Percentiles rank a stretch among this genome's conserved stretches.
Conservation (phyloP, 2,113 vertebrate genomes). For the Eptatretus burgeri region DNA sequence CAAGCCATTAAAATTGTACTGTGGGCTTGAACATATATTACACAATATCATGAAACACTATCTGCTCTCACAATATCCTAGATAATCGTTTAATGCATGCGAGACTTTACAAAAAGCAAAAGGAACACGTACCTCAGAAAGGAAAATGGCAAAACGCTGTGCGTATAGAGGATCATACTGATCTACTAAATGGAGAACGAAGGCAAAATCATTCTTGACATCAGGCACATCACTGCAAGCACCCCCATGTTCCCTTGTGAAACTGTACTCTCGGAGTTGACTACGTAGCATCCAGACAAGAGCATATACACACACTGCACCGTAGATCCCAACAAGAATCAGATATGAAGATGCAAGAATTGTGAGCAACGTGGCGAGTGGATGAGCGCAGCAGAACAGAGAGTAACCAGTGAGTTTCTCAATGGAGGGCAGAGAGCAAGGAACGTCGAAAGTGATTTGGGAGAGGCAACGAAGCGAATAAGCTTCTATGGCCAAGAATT, state of each 20-base stretch:
- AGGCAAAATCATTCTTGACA: slow-evolving; percentile 57
- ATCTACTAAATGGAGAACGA: slow-evolving; percentile 52
- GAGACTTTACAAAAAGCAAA: background rate
- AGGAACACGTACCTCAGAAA: slow-evolving; percentile 24
- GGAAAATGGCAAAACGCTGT: slow-evolving; percentile 46
- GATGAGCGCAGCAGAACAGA: slow-evolving; percentile 51
- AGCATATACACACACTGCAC: background rate
- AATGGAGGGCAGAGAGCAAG: background rate
- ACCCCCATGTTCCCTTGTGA: background rate
- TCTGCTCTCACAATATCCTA: no score
- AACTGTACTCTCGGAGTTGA: background rate
- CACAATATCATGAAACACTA: no score
- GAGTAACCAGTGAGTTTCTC: slow-evolving; percentile 28
- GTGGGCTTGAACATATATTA: no score
- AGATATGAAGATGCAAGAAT: background rate
- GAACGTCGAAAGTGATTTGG: slow-evolving; percentile 3
- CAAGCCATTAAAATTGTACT: no score
- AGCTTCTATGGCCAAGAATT: no score
- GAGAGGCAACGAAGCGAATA: background rate
- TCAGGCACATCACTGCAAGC: slow-evolving; percentile 33
- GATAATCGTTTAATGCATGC: no score
- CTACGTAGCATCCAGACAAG: background rate
- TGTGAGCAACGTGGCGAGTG: slow-evolving; percentile 41
- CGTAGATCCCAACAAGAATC: background rate
- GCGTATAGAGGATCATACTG: slow-evolving; percentile 52